Evolutionary conservation across 2,888 invertebrate species (phyloP), one percentile per base, ranked within the genome.

Genomic region (Mesorhabditis belari): DNA sequence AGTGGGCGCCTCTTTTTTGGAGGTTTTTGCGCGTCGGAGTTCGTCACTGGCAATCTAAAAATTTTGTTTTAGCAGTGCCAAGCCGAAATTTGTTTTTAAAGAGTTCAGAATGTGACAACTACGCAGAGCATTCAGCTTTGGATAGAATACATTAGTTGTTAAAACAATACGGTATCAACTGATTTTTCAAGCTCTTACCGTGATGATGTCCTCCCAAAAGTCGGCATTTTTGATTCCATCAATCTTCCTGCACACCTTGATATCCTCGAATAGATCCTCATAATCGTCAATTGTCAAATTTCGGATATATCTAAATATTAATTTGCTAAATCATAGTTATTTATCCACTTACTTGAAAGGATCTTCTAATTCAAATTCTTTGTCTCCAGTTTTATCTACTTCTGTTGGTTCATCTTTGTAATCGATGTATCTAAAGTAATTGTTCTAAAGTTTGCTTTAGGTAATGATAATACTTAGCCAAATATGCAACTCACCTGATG

Each of bases 291-390:
- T 87, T 19, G 89, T 88, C 60, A 96, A 85, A 0, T 95, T 83
- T 79, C 92, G 90, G 0, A 98, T 86, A 81, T 93, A 93, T 0
- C 90, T 35, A 35, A 35, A 35, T 2, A 35, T 1, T 1, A n/a
- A 35, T 35, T 17, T 17, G 44, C n/a, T n/a, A n/a, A n/a, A n/a
- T n/a, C n/a, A n/a, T n/a, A n/a, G n/a, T n/a, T n/a, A n/a, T n/a
- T n/a, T 17, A n/a, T n/a, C n/a, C 12, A 35, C n/a, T 35, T 35
- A 35, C 44, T 35, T 90, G 81, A 95, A 93, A 0, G 98, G 96
- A 82, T 98, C 95, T 81, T 94, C 92, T 91, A 98, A 92, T 84
- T 96, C 95, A 25, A 95, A 88, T 0, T 92, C 90, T 76, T 93
- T 90, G 57, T 90, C 90, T 69, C 89, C 87, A 75, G 90, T 90